phyloP scores from a whole-genome alignment of 2,113 vertebrate species.

The Xiphophorus hellerii region DNA sequence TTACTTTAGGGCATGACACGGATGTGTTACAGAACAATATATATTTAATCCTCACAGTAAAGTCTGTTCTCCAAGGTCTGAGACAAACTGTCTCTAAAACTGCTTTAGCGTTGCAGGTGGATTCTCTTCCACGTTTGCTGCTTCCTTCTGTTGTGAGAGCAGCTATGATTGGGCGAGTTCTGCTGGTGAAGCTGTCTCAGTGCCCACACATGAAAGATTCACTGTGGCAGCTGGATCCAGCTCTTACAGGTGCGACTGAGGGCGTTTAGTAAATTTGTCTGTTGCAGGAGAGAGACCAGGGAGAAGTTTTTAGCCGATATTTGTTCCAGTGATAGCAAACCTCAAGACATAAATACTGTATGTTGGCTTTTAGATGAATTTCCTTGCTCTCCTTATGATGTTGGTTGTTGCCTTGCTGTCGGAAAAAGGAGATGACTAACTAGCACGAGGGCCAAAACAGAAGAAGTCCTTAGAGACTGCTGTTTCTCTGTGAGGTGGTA shows the following conservation, averaged over 20 bases:
- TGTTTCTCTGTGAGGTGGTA: constrained; percentile 16
- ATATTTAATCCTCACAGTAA: not conserved
- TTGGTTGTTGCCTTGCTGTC: constrained; percentile 1
- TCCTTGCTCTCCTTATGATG: not conserved
- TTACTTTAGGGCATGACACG: not conserved
- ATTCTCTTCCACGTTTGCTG: not conserved
- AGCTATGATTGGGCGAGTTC: not conserved
- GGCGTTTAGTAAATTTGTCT: not conserved
- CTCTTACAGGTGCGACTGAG: not conserved
- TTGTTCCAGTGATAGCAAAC: constrained; percentile 5
- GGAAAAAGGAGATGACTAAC: constrained; percentile 24
- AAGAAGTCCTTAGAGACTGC: constrained; percentile 26
- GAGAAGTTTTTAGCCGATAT: not conserved
- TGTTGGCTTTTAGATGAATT: not conserved
- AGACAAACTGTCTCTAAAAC: not conserved
- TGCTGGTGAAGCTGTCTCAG: not conserved
- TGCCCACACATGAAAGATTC: not conserved
- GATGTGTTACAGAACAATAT: not conserved
- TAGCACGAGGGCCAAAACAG: constrained; percentile 11
- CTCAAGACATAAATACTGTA: not conserved
- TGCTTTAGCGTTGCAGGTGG: not conserved
- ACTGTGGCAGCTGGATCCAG: not conserved
- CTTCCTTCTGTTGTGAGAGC: not conserved
- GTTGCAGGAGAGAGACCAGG: not conserved
- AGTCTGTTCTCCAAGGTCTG: not conserved